Base-by-base conservation (phyloP, 1,140 invertebrate genomes). In the Tetragonula clypearis region DNA sequence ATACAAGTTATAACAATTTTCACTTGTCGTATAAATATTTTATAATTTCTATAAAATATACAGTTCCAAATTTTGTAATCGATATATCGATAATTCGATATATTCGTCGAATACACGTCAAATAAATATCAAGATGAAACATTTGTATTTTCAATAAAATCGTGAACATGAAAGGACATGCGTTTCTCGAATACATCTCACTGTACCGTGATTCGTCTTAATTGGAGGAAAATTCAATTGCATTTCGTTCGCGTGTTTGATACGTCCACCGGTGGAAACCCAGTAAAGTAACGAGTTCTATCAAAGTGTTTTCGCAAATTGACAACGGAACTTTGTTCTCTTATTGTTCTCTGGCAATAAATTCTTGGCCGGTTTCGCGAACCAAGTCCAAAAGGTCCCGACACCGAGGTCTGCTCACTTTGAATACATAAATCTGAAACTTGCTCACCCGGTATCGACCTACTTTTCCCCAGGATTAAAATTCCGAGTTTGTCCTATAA, bases 401-500 rank as follows among this genome's bases (percentile, higher is more conserved):
- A 21, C 53, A 75, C 26, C 41, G 14, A 75, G 30, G 30, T 30
- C 55, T n/a, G 17, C 72, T 15, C 17, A n/a, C 53, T 56, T 56
- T 30, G 73, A 56, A 75, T 75, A 56, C 53, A 56, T 56, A 75
- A 75, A 56, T 75, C 19, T 30, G 17, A 26, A 56, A 74, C 49
- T 30, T 21, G 53, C 11, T 56, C 53, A 30, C 49, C 53, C n/a
- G 19, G 19, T 75, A 75, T 75, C 73, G 73, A 75, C 73, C 73
- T 56, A 75, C 49, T 75, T 75, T 53, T 15, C 17, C 41, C 56
- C 65, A 0, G 26, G 11, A 75, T 75, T 75, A 75, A 75, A 30
- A 75, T 75, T 75, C 73, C 17, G 19, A 1, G 9, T 30, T 17
- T 30, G 17, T 17, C 49, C 5, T 53, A 30, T 19, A 49, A 19